Conservation (phyloP, 1,140 invertebrate species). For the Caenorhabditis briggsae region DNA sequence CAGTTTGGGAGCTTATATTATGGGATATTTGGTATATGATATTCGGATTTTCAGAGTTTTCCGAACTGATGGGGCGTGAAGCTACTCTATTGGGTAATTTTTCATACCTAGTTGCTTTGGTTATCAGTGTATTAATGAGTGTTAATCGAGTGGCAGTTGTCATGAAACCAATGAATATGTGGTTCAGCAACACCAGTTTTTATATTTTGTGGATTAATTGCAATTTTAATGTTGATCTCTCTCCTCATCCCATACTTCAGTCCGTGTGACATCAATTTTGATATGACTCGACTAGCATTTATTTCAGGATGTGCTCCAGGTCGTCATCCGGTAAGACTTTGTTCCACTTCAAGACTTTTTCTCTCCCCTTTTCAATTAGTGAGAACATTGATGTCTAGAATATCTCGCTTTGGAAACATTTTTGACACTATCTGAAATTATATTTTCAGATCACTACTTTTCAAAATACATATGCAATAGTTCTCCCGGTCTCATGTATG, state of each 20-base stretch:
- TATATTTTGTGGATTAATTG: not conserved
- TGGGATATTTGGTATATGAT: not conserved
- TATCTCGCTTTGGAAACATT: no score
- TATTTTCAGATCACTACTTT: constrained; percentile 3
- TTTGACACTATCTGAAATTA: not conserved
- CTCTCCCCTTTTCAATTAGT: no score
- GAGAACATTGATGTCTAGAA: no score
- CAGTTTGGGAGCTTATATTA: no score
- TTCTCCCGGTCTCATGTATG: constrained; percentile 16
- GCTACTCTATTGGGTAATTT: not conserved
- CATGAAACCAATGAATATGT: not conserved
- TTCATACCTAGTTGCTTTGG: not conserved
- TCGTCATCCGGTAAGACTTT: not conserved
- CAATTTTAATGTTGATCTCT: not conserved
- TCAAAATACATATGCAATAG: not conserved
- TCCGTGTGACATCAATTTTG: not conserved
- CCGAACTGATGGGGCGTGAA: not conserved
- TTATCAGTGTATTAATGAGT: not conserved
- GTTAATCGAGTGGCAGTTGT: not conserved
- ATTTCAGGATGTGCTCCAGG: constrained; percentile 1
- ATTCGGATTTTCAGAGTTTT: not conserved
- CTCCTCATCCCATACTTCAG: not conserved
- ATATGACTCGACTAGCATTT: not conserved
- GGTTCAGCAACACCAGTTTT: not conserved
- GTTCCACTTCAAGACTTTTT: no score